phyloP scores from a whole-genome alignment of 2,888 invertebrate species.

The Slavum lentiscoides region DNA sequence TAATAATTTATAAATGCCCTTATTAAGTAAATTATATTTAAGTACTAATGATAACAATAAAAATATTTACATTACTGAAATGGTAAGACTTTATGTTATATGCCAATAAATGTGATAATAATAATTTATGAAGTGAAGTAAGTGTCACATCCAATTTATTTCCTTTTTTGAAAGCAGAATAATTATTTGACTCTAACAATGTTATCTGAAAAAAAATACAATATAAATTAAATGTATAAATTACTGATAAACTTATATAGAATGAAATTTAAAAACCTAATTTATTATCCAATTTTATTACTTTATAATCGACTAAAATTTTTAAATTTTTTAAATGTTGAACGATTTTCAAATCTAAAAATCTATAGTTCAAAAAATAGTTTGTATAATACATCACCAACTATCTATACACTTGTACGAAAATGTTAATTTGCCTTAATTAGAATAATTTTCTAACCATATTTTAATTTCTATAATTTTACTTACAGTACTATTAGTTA shows the following conservation, averaged over 20 bases:
- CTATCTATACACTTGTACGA: too few relatives aligned
- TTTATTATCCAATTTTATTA: too few relatives aligned
- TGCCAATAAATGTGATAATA: slow-evolving; percentile 43
- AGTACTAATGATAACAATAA: not conserved
- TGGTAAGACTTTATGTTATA: slow-evolving; percentile 41
- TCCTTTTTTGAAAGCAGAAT: slow-evolving; percentile 34
- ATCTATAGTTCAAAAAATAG: too few relatives aligned
- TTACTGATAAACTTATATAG: not conserved
- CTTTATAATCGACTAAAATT: too few relatives aligned
- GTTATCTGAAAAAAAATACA: slow-evolving; percentile 23
- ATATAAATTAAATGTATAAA: slow-evolving; percentile 4
- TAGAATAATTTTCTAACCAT: not conserved
- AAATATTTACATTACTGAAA: slow-evolving; percentile 34
- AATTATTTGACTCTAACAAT: slow-evolving; percentile 36
- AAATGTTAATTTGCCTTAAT: too few relatives aligned
- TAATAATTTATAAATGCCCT: too few relatives aligned
- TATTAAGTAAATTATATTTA: too few relatives aligned
- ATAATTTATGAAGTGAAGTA: slow-evolving; percentile 37
- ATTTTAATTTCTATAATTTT: not conserved
- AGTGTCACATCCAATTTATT: slow-evolving; percentile 45
- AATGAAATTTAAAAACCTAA: not conserved
- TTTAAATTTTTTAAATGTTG: too few relatives aligned
- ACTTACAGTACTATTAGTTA: slow-evolving; percentile 41
- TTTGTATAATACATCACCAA: too few relatives aligned
- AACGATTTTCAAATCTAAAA: too few relatives aligned